Base-by-base conservation (phyloP, 1,140 invertebrate genomes). In the Drosophila burlai region DNA sequence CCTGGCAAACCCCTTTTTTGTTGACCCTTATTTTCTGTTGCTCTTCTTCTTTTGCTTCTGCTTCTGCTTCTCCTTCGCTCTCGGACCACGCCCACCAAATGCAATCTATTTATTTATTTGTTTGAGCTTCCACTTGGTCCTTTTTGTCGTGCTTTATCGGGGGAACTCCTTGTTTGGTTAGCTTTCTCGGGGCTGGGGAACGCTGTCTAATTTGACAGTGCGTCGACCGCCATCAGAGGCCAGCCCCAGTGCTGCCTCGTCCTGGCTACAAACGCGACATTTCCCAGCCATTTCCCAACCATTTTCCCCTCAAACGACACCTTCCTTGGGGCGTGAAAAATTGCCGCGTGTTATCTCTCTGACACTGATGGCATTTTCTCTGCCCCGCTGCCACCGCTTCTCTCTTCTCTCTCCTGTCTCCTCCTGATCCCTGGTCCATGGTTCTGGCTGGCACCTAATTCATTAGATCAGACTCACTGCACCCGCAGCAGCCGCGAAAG, bases 71-170 rank as follows among this genome's bases (percentile, higher is more conserved):
- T 21, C 46, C 61, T 55, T 26, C 5, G 34, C 40, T 31, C 40
- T 36, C 52, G 15, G 73, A 58, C 74, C 74, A 76, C 71, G 71
- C 74, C 74, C 73, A 76, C 54, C 16, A 47, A 75, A 77, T 77
- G 75, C 63, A 77, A 77, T 77, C 49, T 77, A 67, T 76, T 76
- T 67, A 77, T 77, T 77, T 77, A 76, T 66, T 76, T 73, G 58
- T 49, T 43, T 57, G 52, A 57, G 54, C 61, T 36, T 24, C 16
- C 66, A 31, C 45, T 46, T 40, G 6, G 42, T 36, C 49, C 38
- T 55, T 40, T n/a, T 38, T 42, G 9, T 11, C 45, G 50, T 81
- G 57, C 61, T 64, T 76, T 77, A 77, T 77, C 75, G 55, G 57
- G 42, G 47, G 46, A 42, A 42, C 46, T 73, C 57, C 71, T 55